Conservation (phyloP, 2,797 vertebrate species). For the Acrocephalus scirpaceus region DNA sequence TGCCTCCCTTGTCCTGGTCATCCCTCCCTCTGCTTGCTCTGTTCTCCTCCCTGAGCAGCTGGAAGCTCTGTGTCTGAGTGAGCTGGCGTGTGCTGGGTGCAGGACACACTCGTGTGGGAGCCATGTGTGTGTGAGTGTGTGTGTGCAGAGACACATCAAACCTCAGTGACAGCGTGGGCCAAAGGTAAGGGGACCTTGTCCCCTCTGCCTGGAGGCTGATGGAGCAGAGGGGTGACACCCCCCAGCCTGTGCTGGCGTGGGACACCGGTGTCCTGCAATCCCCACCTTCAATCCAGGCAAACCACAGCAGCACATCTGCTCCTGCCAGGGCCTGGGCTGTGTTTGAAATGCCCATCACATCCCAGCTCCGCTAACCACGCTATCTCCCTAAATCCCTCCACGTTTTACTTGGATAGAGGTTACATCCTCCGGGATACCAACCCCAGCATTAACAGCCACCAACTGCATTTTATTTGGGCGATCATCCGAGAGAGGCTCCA, state of each 20-base stretch:
- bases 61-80: fast-evolving
- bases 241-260: fast-evolving
- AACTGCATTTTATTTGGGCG: background rate
- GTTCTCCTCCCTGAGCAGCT: background rate
- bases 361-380: background rate
- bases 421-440: background rate
- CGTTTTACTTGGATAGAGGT: background rate
- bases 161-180: background rate
- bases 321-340: background rate
- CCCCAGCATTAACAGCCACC: background rate
- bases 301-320: background rate
- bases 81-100: fast-evolving
- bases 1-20: slow-evolving; percentile 9
- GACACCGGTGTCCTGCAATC: fast-evolving
- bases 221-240: background rate
- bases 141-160: fast-evolving
- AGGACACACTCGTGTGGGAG: fast-evolving
- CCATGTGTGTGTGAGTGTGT: background rate
- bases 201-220: fast-evolving
- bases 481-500: background rate
- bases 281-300: fast-evolving
- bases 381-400: slow-evolving; percentile 2
- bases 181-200: fast-evolving
- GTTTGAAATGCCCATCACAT: background rate
- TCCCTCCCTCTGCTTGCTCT: background rate